Evolutionary conservation across 1,140 invertebrate genomes (phyloP).

Genomic region (Cyclina sinensis): DNA sequence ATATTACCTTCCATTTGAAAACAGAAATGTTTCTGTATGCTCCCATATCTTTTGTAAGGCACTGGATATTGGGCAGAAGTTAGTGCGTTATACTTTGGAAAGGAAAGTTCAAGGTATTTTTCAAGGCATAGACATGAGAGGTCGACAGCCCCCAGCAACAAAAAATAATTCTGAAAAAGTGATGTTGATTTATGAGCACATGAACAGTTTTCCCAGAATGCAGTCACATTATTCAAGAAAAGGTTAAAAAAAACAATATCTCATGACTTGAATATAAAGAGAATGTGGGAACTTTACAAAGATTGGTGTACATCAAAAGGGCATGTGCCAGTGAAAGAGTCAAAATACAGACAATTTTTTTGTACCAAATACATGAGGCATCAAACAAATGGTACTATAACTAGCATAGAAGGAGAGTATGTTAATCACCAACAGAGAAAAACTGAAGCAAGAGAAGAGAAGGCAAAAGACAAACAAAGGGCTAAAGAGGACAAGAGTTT

Average conservation of each 20-base stretch:
- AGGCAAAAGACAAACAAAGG: slow-evolving; percentile 22
- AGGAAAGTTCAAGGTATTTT: background rate
- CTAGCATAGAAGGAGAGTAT: background rate
- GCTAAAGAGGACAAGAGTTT: background rate
- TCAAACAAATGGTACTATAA: background rate
- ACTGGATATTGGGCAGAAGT: slow-evolving; percentile 15
- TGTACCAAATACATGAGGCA: background rate
- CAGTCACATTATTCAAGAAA: slow-evolving; percentile 20
- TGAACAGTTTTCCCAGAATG: slow-evolving; percentile 25
- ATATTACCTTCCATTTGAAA: background rate
- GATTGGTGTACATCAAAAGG: background rate
- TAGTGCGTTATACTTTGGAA: background rate
- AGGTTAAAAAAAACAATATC: background rate
- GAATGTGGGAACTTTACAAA: slow-evolving; percentile 6
- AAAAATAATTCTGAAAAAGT: background rate
- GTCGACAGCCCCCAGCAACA: background rate
- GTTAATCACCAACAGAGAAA: slow-evolving; percentile 7
- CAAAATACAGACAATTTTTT: slow-evolving; percentile 17
- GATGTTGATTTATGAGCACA: background rate
- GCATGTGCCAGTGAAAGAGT: background rate
- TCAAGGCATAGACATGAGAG: slow-evolving; percentile 8
- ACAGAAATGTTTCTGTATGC: background rate
- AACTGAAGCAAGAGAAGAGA: slow-evolving; percentile 31
- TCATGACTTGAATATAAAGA: background rate
- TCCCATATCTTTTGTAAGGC: slow-evolving; percentile 8